Conservation (phyloP, 2,797 vertebrate species). For the Zalophus californianus region DNA sequence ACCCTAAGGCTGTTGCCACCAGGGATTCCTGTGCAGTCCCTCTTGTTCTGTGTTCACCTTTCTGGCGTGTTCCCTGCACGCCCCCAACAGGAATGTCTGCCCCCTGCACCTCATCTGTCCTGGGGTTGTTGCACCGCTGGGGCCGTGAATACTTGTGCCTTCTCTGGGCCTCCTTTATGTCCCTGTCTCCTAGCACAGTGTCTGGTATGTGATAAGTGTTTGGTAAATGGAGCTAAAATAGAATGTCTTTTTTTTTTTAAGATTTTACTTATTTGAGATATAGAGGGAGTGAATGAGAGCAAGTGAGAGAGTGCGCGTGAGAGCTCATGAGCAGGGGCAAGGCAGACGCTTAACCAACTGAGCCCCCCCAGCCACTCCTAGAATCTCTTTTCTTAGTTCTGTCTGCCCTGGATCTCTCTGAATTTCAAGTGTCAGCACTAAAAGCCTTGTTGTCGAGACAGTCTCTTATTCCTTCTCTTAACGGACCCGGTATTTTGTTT, state of each 20-base stretch:
- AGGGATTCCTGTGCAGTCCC: too few species aligned
- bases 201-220: rapidly evolving
- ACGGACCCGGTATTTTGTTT: neutral
- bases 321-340: too few species aligned
- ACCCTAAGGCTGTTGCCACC: too few species aligned
- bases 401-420: neutral
- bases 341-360: too few species aligned
- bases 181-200: neutral
- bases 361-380: too few species aligned
- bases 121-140: rapidly evolving
- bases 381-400: neutral
- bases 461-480: neutral
- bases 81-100: neutral
- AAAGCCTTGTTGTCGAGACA: neutral
- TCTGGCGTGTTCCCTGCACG: neutral
- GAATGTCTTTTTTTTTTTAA: neutral
- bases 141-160: neutral
- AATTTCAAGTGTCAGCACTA: neutral
- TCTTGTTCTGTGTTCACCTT: neutral
- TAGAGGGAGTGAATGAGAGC: too few species aligned
- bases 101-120: rapidly evolving
- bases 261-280: neutral
- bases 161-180: neutral
- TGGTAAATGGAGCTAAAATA: neutral
- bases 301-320: too few species aligned